These are phyloP conservation scores for Lasioglossum malachurum DNA, from an alignment of 2,888 invertebrate genomes.

Conservation along the genomic window DNA sequence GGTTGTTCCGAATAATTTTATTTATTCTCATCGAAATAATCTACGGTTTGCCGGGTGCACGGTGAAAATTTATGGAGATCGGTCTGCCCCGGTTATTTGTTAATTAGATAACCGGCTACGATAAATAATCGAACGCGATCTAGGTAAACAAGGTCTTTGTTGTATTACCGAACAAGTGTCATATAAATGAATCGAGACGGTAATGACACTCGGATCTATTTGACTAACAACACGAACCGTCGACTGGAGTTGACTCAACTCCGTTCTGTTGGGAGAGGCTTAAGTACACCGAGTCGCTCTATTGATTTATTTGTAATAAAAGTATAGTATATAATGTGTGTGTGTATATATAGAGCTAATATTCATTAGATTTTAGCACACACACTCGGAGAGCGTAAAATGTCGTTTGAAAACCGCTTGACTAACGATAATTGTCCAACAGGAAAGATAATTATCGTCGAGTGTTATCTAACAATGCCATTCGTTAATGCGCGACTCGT, in stretches of 20 bases:
- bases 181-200: conserved; percentile 36
- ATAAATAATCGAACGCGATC: conserved; percentile 28
- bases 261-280: conserved; percentile 33
- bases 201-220: conserved; percentile 39
- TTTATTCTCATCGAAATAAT: background rate
- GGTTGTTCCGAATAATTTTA: background rate
- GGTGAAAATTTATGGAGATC: conserved; percentile 10
- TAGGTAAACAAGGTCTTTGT: conserved; percentile 14
- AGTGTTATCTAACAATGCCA: background rate
- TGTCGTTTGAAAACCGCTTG: conserved; percentile 1
- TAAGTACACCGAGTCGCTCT: conserved; percentile 10
- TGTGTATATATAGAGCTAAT: conserved; percentile 6
- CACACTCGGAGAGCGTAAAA: background rate
- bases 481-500: background rate
- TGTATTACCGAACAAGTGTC: conserved; percentile 29
- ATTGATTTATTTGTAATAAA: conserved; percentile 29
- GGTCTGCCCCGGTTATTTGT: conserved; percentile 13
- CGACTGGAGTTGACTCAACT: conserved; percentile 34
- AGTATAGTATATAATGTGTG: background rate
- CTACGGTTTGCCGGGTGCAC: background rate
- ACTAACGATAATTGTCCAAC: background rate
- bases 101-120: conserved; percentile 16
- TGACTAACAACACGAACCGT: conserved; percentile 39
- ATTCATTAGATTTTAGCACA: conserved; percentile 8
- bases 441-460: conserved; percentile 8